Percentiles rank a stretch among this genome's conserved stretches.
Evolutionary conservation across 2,888 invertebrate species (phyloP).

Genomic region (Biston stratarius): DNA sequence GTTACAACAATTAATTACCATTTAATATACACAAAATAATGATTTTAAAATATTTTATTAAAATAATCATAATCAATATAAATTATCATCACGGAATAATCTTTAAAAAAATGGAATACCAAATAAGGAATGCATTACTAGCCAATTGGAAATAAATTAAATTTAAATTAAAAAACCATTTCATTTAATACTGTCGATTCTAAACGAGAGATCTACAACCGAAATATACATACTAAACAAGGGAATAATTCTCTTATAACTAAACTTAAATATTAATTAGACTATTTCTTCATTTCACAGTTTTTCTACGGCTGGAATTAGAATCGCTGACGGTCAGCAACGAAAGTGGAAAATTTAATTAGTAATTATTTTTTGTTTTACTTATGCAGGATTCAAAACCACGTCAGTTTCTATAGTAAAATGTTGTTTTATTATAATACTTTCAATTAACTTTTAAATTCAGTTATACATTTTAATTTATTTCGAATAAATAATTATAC

Average conservation of each 20-base stretch:
- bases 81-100: not conserved
- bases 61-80: not conserved
- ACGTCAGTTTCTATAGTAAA: no score
- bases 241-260: not conserved
- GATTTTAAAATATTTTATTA: not conserved
- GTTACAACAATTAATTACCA: not conserved
- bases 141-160: conserved; percentile 13
- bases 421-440: no score
- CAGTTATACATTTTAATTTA: no score
- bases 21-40: not conserved
- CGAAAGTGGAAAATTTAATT: not conserved
- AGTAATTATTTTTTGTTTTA: no score
- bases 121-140: conserved; percentile 20
- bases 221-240: not conserved
- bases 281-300: not conserved
- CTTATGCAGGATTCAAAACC: no score
- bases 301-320: not conserved
- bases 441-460: no score
- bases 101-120: conserved; percentile 9
- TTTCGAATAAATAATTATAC: no score
- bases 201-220: conserved; percentile 30
- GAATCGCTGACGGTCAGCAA: not conserved
- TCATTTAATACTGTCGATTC: conserved; percentile 27
- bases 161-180: conserved; percentile 9
- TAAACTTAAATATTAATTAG: not conserved